Base-by-base conservation (phyloP, 2,888 invertebrate genomes). In the Cheilosia soror region DNA sequence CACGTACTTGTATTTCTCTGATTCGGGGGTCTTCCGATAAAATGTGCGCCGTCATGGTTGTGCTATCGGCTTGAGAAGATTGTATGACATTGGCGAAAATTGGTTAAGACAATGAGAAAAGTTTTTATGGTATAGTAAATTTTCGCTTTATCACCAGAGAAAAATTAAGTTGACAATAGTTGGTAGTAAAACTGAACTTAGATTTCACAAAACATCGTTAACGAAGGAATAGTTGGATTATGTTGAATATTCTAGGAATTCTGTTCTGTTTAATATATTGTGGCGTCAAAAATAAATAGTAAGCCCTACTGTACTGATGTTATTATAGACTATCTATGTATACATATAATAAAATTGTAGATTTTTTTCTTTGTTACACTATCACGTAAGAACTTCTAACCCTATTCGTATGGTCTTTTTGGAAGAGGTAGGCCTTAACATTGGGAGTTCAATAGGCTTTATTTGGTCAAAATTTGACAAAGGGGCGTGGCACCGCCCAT, bases 41-140 rank as follows among this genome's bases (percentile, higher is more conserved):
- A 77, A 72, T 60, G 20, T 77, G 62, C 72, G 9, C 47, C 25
- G 55, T 83, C 72, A 78, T 78, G 55, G 42, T 42, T 29, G 51
- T 29, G 68, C 62, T 47, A 73, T 62, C 47, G 66, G 53, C 47
- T 71, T 40, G 27, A n/a, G 71, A 9, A 15, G 20, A 29, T 60
- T 71, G 42, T 62, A 66, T 72, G 55, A 66, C 66, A 72, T 65
- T 66, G 65, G 66, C 66, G 77, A 55, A 77, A 77, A 77, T 77
- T 65, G 60, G 37, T 62, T 72, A 57, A 72, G 49, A 72, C 60
- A 82, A 82, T 68, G 42, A 31, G 42, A 66, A 62, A 77, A 82
- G 72, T 77, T 82, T 77, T 77, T 33, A 42, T 29, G n/a, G 5
- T 27, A 11, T 47, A 9, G 66, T 7, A 40, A 37, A 25, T 66